Conservation (phyloP, 2,888 invertebrate genomes). For the Aelia acuminata region DNA sequence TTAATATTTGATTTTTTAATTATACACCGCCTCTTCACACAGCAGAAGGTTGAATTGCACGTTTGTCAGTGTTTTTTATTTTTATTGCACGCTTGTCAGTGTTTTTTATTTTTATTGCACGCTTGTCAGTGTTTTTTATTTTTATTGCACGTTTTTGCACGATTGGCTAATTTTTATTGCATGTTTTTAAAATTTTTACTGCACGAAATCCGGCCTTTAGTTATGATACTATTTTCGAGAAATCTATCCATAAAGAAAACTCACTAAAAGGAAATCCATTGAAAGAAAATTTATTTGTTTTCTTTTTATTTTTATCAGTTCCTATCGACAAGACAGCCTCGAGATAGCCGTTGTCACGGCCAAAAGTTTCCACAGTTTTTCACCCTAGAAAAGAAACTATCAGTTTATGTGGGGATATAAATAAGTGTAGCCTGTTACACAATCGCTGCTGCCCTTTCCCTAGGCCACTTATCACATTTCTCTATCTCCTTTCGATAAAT, state of each 20-base stretch:
- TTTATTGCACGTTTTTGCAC: too few species aligned
- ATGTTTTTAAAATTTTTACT: too few species aligned
- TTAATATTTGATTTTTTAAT: too few species aligned
- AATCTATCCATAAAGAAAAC: conserved; percentile 36
- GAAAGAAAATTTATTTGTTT: conserved; percentile 35
- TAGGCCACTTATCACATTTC: not conserved
- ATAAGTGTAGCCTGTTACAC: not conserved
- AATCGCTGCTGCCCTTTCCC: conserved; percentile 21
- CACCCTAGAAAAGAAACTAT: conserved; percentile 38
- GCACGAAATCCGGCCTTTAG: too few species aligned
- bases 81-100: too few species aligned
- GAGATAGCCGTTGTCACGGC: conserved; percentile 25
- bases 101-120: too few species aligned
- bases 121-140: too few species aligned
- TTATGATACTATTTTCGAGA: conserved; percentile 34
- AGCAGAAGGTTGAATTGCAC: too few species aligned
- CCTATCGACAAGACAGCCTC: conserved; percentile 33
- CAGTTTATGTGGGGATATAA: not conserved
- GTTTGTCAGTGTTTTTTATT: too few species aligned
- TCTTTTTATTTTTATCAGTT: not conserved
- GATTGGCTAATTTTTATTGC: too few species aligned
- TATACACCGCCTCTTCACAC: too few species aligned
- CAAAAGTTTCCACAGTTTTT: conserved; percentile 47
- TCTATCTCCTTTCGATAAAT: not conserved
- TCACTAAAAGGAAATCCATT: conserved; percentile 35